Base-by-base conservation (phyloP, 1,140 invertebrate genomes). In the Drosophila sp. region DNA sequence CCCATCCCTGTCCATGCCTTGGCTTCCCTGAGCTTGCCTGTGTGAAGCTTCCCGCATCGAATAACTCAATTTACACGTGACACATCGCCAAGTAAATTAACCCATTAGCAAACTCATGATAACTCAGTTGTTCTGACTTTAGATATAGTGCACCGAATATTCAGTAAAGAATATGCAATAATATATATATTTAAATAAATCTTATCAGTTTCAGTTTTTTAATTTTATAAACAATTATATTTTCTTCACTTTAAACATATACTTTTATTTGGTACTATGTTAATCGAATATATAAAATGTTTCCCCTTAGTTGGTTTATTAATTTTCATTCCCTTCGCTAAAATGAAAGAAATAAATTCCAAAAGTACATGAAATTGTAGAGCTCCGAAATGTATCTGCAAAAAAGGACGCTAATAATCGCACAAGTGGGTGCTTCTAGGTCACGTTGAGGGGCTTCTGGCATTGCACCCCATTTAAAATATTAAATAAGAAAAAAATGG, bases 21-120 rank as follows among this genome's bases (percentile, higher is more conserved):
- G 11, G 27, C 40, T n/a, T 14, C 4, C 7, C 34, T 3, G 3
- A 11, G 1, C 7, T 36, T 8, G 8, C 7, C 34, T 36, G 9
- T 9, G 34, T 36, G 34, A 8, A 36, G 41, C 32, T 25, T 25
- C 21, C 46, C 45, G 32, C 38, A 43, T 65, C 48, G 18, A 66
- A 87, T 86, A 83, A 83, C 79, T 89, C 76, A 79, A 87, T 87
- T 80, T 89, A 89, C 83, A 89, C 84, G 84, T 89, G 84, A 89
- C 83, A 89, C 78, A 75, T 57, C 51, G 64, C 58, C 54, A 61
- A 64, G 80, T 53, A 63, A 79, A 86, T 87, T 78, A 87, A 89
- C 59, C 63, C 50, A 69, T 67, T 56, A 50, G 57, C 29, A 27
- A 43, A 32, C 25, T 67, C 21, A 69, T 43, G 38, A 45, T 53